Evolutionary conservation across 2,888 invertebrate genomes (phyloP), one percentile per base, ranked within the genome.

Genomic region (Monopis laevigella): DNA sequence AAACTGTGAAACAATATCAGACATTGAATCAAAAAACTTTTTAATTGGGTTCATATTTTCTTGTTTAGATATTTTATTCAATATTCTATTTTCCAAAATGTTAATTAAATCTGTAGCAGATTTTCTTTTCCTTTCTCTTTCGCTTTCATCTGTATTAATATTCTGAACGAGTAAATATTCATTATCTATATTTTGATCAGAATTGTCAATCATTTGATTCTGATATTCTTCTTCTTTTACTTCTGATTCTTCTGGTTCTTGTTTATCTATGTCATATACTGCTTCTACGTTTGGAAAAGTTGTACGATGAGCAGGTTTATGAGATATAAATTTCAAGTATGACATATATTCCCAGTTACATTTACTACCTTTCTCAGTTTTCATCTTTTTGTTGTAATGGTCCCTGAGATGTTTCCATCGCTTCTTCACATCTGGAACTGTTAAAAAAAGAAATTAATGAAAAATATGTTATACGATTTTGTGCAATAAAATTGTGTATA

Each of bases 381-480:
- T 32, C 32, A 13, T 32, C 10, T 32, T 32, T 10, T 16, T 32
- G 2, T 5, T 13, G 32, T 32, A 32, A 13, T 32, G 32, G 13
- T 32, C 32, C 10, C 32, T 32, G 4, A 32, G 10, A 32, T 32
- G 32, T 32, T 32, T 32, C 32, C 32, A 32, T 5, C 32, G 11
- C 10, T 32, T 32, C 14, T 32, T 32, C 10, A 32, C 5, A 32
- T 32, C 32, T 32, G 32, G n/a, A 32, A 32, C 32, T 32, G n/a
- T n/a, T n/a, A n/a, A n/a, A n/a, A n/a, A n/a, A n/a, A n/a, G n/a
- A n/a, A n/a, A n/a, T n/a, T n/a, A n/a, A n/a, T n/a, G n/a, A n/a
- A n/a, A n/a, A n/a, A n/a, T n/a, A n/a, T n/a, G n/a, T n/a, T n/a
- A n/a, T n/a, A n/a, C n/a, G n/a, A n/a, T n/a, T n/a, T n/a, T n/a